Evolutionary conservation across 2,888 invertebrate species (phyloP).

Genomic region (Trissolcus japonicus): DNA sequence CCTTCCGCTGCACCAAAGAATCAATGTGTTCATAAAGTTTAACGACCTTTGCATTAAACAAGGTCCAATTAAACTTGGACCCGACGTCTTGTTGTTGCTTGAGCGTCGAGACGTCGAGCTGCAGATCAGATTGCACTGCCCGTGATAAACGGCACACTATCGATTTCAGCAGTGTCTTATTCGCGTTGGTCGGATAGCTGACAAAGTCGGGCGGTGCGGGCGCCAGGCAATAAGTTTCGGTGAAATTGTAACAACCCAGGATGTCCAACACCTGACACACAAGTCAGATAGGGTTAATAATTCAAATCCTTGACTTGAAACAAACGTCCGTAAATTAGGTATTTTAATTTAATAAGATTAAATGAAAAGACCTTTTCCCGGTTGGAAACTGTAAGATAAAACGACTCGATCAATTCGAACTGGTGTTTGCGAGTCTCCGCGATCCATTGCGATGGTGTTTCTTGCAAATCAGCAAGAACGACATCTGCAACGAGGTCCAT

Average conservation of each 20-base stretch:
- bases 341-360: conserved; percentile 11
- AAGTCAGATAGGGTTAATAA: background rate
- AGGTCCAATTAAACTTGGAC: conserved; percentile 67
- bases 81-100: conserved; percentile 44
- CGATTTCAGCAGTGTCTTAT: conserved; percentile 65
- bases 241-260: conserved; percentile 68
- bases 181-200: conserved; percentile 67
- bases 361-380: conserved; percentile 64
- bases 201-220: conserved; percentile 60
- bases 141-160: conserved; percentile 66
- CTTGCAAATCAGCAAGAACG: conserved; percentile 62
- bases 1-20: conserved; percentile 61
- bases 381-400: conserved; percentile 68
- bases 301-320: too few relatives aligned
- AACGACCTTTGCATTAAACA: conserved; percentile 65
- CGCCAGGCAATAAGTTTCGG: conserved; percentile 63
- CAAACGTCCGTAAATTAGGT: conserved; percentile 23
- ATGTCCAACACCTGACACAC: conserved; percentile 64
- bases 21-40: conserved; percentile 68
- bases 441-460: conserved; percentile 65
- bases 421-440: conserved; percentile 63
- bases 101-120: conserved; percentile 61
- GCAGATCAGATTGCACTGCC: conserved; percentile 62
- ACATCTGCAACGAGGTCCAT: conserved; percentile 65
- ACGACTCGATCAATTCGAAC: conserved; percentile 66